Evolutionary conservation across 2,888 invertebrate species (phyloP).

Genomic region (Tricholauxania praeusta): DNA sequence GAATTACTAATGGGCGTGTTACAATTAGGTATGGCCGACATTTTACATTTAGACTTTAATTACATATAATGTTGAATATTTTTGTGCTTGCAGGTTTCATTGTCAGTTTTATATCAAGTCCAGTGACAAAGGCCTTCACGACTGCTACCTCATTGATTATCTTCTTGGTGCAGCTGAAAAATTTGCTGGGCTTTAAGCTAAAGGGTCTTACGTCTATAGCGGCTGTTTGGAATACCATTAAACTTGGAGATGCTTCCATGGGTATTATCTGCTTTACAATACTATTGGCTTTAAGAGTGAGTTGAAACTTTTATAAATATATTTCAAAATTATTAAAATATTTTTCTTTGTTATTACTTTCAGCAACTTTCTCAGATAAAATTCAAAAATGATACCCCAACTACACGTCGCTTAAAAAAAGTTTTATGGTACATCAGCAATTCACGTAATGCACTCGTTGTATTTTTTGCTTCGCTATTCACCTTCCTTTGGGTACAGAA

Average conservation of each 20-base stretch:
- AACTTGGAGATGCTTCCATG: slow-evolving; percentile 74
- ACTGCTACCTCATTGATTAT: slow-evolving; percentile 87
- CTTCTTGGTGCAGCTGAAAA: slow-evolving; percentile 79
- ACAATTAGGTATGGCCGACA: slow-evolving; percentile 75
- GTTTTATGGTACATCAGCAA: slow-evolving; percentile 81
- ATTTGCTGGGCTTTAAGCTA: slow-evolving; percentile 77
- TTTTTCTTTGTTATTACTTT: neutral
- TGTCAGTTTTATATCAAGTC: slow-evolving; percentile 85
- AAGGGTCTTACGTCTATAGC: slow-evolving; percentile 55
- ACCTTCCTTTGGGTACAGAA: slow-evolving; percentile 70
- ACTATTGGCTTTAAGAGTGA: slow-evolving; percentile 78
- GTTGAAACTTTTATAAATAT: slow-evolving; percentile 46
- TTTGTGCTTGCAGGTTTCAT: slow-evolving; percentile 75
- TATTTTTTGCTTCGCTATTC: slow-evolving; percentile 74
- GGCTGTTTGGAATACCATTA: slow-evolving; percentile 70
- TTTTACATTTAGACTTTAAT: neutral
- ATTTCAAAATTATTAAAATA: neutral
- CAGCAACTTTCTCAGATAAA: slow-evolving; percentile 57
- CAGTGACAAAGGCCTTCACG: slow-evolving; percentile 87
- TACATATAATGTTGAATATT: neutral
- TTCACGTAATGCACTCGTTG: slow-evolving; percentile 83
- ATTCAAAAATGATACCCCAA: slow-evolving; percentile 52
- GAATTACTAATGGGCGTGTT: slow-evolving; percentile 85
- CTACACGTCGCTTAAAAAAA: slow-evolving; percentile 68
- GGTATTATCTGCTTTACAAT: slow-evolving; percentile 76